These are phyloP conservation scores for Sitta carolinensis DNA, from an alignment of 2,797 vertebrate genomes.

Conservation along the genomic window DNA sequence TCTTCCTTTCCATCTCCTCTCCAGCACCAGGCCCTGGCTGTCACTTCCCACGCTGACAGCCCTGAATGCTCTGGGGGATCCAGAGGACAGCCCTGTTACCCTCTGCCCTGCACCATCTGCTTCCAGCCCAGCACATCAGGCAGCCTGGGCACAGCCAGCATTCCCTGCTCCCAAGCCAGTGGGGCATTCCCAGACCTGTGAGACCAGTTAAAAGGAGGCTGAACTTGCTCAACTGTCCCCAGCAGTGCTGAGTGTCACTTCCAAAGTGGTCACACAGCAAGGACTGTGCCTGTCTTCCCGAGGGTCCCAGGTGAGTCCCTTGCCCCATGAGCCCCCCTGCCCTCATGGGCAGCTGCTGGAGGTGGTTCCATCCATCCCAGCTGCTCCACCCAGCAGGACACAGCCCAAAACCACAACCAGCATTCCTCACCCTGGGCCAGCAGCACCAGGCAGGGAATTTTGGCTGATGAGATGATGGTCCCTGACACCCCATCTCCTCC, in stretches of 20 bases:
- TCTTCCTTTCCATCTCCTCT: background rate
- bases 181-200: background rate
- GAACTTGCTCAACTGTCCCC: background rate
- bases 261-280: background rate
- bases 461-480: background rate
- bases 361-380: accelerated
- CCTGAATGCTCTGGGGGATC: background rate
- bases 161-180: background rate
- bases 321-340: background rate
- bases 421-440: background rate
- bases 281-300: accelerated
- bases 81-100: constrained; percentile 31
- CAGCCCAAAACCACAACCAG: background rate
- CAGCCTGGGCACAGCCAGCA: background rate
- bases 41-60: background rate
- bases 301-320: background rate
- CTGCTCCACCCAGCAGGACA: accelerated
- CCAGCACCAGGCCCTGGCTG: background rate
- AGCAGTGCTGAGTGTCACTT: background rate
- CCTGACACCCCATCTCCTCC: background rate
- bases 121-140: constrained; percentile 10
- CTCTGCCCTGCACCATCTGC: constrained; percentile 60
- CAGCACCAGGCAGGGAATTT: background rate
- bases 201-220: background rate
- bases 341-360: background rate